These are phyloP conservation scores for Capreolus pygargus DNA, from an alignment of 2,113 vertebrate species.

Conservation along the genomic window DNA sequence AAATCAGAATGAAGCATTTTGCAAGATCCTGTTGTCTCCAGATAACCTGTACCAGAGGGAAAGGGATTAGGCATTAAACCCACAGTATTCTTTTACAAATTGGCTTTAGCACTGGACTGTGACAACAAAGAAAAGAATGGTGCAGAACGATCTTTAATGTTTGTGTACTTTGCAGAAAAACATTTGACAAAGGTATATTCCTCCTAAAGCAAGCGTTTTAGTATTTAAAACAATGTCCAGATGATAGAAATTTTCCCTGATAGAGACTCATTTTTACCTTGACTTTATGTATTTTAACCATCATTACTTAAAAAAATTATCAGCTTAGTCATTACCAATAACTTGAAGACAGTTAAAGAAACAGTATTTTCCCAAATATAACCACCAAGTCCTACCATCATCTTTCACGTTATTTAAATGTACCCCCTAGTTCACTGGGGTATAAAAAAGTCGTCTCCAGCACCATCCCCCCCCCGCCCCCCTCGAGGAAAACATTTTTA, in stretches of 20 bases:
- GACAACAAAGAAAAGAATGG: slow-evolving; percentile 41
- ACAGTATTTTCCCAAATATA: background rate
- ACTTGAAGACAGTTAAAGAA: background rate
- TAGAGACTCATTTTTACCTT: background rate
- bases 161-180: slow-evolving; percentile 42
- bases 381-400: background rate
- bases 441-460: background rate
- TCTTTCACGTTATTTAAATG: background rate
- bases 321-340: background rate
- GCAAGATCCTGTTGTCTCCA: slow-evolving; percentile 45
- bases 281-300: background rate
- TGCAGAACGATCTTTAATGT: slow-evolving; percentile 17
- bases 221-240: background rate
- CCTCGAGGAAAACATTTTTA: background rate
- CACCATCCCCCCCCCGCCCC: rapidly evolving
- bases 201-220: background rate
- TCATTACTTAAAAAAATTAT: background rate
- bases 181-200: slow-evolving; percentile 9
- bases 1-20: slow-evolving; percentile 40
- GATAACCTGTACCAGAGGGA: slow-evolving; percentile 34
- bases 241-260: background rate
- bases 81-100: slow-evolving; percentile 49
- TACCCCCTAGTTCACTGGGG: background rate
- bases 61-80: slow-evolving; percentile 53
- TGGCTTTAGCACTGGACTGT: slow-evolving; percentile 61